phyloP scores from a whole-genome alignment of 2,888 invertebrate species.

The Neocrepidodera transversa region DNA sequence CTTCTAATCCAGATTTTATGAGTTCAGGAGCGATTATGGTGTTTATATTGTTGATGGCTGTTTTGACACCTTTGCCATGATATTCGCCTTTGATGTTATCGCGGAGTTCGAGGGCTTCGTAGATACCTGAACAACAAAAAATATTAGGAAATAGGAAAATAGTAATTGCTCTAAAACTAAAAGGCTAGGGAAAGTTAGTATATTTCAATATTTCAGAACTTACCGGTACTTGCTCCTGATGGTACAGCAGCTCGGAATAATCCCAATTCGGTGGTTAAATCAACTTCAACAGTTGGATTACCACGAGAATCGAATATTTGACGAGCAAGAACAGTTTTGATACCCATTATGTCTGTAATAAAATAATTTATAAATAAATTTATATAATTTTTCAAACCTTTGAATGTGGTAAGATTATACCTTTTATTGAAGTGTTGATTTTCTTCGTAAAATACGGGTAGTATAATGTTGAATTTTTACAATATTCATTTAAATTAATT shows the following conservation, averaged over 20 bases:
- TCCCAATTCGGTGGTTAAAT: constrained; percentile 79
- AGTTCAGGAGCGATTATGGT: constrained; percentile 78
- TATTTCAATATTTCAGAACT: constrained; percentile 11
- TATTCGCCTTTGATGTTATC: constrained; percentile 90
- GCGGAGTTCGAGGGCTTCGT: constrained; percentile 96
- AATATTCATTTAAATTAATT: too few species aligned
- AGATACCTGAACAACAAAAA: constrained; percentile 68
- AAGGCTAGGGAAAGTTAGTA: too few species aligned
- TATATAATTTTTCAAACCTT: too few species aligned
- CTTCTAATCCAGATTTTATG: constrained; percentile 80
- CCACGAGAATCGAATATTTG: constrained; percentile 99
- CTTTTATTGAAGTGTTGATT: too few species aligned
- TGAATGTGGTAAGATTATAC: too few species aligned
- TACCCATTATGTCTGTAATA: constrained; percentile 71
- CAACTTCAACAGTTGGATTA: constrained; percentile 98
- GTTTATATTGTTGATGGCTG: constrained; percentile 94
- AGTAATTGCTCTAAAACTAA: background rate
- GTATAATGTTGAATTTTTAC: too few species aligned
- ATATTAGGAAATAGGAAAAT: background rate
- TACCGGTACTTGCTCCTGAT: constrained; percentile 94
- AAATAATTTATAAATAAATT: constrained; percentile 1
- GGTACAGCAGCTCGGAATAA: constrained; percentile 95
- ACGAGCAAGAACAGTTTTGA: constrained; percentile 91
- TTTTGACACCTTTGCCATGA: constrained; percentile 94
- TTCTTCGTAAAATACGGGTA: too few species aligned